Percentiles rank a stretch among this genome's conserved stretches.
Conservation (phyloP, 2,888 invertebrate genomes). For the Caenorhabditis parvicauda region DNA sequence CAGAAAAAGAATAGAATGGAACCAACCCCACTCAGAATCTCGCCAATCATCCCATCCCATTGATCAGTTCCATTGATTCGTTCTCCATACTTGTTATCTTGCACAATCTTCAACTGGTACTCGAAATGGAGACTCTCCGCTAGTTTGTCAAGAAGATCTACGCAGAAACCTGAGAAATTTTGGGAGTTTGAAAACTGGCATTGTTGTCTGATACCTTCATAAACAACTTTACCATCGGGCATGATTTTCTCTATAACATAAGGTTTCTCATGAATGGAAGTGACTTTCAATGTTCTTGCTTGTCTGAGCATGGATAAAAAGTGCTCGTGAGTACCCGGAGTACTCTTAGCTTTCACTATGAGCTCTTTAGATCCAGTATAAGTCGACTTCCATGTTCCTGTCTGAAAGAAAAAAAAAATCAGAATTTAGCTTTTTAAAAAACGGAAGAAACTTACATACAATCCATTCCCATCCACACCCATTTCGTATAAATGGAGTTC, state of each 20-base stretch:
- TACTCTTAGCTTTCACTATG: conserved; percentile 37
- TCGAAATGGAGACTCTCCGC: conserved; percentile 49
- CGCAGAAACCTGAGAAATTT: too few species aligned
- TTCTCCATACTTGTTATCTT: conserved; percentile 62
- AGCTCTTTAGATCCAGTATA: conserved; percentile 32
- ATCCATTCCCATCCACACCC: conserved; percentile 36
- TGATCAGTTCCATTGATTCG: conserved; percentile 36
- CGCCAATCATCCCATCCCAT: conserved; percentile 63
- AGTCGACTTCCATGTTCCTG: conserved; percentile 47
- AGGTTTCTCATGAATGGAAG: conserved; percentile 64
- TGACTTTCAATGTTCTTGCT: conserved; percentile 57
- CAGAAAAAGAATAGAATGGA: too few species aligned
- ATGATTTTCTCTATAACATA: conserved; percentile 63
- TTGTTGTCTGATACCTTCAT: too few species aligned
- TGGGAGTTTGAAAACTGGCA: conserved; percentile 68
- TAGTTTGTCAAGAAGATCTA: conserved; percentile 71
- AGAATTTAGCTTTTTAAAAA: neutral
- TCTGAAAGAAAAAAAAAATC: conserved; percentile 22
- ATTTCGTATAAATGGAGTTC: conserved; percentile 42
- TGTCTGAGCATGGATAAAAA: conserved; percentile 19
- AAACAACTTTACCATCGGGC: conserved; percentile 69
- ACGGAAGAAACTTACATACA: conserved; percentile 23
- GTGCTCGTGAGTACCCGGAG: conserved; percentile 47
- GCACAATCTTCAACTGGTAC: conserved; percentile 59
- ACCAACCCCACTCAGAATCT: conserved; percentile 51